Percentiles rank a stretch among this genome's conserved stretches.
phyloP scores from a whole-genome alignment of 2,888 invertebrate genomes.

The Hipparchia semele region DNA sequence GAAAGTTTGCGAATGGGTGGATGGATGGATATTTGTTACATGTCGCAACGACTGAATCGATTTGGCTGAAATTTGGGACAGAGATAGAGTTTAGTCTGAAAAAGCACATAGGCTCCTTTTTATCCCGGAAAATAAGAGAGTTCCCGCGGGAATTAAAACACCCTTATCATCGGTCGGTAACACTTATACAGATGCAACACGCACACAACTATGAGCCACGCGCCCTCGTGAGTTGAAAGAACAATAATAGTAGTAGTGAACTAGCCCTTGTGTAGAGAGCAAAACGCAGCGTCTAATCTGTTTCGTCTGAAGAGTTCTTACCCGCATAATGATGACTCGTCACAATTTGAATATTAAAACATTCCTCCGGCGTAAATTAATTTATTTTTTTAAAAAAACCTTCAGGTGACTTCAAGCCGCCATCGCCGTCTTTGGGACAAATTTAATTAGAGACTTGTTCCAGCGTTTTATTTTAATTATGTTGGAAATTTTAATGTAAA shows the following conservation, averaged over 20 bases:
- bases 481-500: neutral
- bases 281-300: neutral
- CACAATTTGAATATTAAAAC: constrained; percentile 15
- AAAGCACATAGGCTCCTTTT: too few species aligned
- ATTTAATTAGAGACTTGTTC: neutral
- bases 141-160: too few species aligned
- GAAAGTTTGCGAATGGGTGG: too few species aligned
- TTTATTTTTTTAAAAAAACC: neutral
- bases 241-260: neutral
- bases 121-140: too few species aligned
- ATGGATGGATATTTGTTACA: too few species aligned
- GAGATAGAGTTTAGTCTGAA: too few species aligned
- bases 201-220: too few species aligned
- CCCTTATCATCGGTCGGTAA: too few species aligned
- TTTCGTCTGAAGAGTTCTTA: constrained; percentile 1
- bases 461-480: neutral
- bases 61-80: too few species aligned
- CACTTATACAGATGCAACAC: too few species aligned
- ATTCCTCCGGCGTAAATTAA: constrained; percentile 6
- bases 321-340: constrained; percentile 4
- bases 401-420: neutral
- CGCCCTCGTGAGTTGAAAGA: too few species aligned
- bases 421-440: neutral
- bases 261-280: neutral
- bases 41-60: too few species aligned